A percentile compares a stretch with the other conserved stretches of the same genome.
Evolutionary conservation across 2,113 vertebrate species (phyloP).

Genomic region (Albula glossodonta): DNA sequence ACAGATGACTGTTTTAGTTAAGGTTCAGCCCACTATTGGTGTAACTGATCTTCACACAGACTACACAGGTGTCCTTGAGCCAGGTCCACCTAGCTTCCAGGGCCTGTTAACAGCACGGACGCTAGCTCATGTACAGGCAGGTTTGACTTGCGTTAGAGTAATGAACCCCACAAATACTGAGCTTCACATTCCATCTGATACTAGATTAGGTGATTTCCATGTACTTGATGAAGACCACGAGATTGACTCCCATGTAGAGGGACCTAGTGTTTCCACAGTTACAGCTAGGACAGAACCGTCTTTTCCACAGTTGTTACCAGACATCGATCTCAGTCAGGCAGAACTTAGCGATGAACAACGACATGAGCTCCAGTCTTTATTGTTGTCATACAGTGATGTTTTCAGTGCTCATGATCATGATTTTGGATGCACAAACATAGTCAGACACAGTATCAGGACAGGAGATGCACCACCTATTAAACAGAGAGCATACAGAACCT

Average conservation of each 20-base stretch:
- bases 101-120: conserved; percentile 8
- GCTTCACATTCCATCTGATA: neutral
- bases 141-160: neutral
- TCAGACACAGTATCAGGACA: conserved; percentile 29
- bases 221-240: neutral
- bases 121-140: conserved; percentile 15
- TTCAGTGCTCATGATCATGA: conserved; percentile 22
- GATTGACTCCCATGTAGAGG: neutral
- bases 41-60: neutral
- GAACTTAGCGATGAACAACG: neutral
- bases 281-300: neutral
- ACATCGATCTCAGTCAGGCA: neutral
- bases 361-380: neutral
- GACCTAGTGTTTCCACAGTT: conserved; percentile 1
- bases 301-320: neutral
- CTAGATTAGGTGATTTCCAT: conserved; percentile 10
- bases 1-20: conserved; percentile 22
- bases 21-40: conserved; percentile 10
- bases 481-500: conserved; percentile 29
- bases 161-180: conserved; percentile 13
- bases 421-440: conserved; percentile 17
- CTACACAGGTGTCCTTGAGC: conserved; percentile 18
- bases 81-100: neutral
- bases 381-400: neutral
- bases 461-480: conserved; percentile 12